Conservation (phyloP, 2,888 invertebrate species). For the Argyra leucocephala region DNA sequence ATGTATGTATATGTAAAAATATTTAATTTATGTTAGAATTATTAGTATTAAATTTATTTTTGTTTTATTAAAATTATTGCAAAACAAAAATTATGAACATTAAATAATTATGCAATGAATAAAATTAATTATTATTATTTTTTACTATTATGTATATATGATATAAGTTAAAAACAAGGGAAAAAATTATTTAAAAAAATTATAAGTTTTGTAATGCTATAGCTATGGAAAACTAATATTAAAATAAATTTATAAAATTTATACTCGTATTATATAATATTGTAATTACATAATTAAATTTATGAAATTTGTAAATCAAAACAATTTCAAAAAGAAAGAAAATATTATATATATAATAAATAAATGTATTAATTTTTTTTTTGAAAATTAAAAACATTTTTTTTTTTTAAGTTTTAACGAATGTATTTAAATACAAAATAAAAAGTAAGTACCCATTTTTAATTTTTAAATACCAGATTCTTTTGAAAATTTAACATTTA, state of each 20-base stretch:
- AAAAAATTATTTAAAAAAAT: background rate
- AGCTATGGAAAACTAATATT: background rate
- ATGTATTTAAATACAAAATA: too few species aligned
- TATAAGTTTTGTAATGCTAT: background rate
- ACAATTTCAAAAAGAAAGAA: background rate
- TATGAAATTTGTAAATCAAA: background rate
- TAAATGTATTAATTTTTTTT: constrained; percentile 6
- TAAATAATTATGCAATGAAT: too few species aligned
- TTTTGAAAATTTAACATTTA: too few species aligned
- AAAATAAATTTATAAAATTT: background rate
- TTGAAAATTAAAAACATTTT: too few species aligned
- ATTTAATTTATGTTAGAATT: background rate
- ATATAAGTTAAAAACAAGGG: background rate
- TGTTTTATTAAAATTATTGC: too few species aligned
- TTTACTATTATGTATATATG: background rate
- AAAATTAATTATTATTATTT: background rate
- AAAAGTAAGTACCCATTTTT: too few species aligned
- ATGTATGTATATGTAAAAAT: constrained; percentile 1
- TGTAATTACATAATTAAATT: background rate
- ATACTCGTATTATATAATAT: background rate
- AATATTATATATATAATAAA: background rate
- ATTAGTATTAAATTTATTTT: background rate
- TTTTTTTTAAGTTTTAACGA: too few species aligned
- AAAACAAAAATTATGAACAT: too few species aligned
- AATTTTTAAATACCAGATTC: too few species aligned